Evolutionary conservation across 2,888 invertebrate genomes (phyloP), one percentile per base, ranked within the genome.

Genomic region (Agonopterix subpropinquella): DNA sequence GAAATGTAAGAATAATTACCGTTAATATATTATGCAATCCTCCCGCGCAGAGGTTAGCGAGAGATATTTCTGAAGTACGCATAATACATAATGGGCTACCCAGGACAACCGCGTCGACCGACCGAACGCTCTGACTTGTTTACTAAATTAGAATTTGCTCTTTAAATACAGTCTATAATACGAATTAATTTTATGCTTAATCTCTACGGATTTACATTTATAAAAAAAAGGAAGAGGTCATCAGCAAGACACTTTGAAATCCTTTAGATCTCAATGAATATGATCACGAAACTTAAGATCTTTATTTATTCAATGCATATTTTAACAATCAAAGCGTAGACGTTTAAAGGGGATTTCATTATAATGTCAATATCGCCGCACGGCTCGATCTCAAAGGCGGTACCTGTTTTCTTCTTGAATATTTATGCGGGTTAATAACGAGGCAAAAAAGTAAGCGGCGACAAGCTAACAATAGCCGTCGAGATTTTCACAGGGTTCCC

Each of bases 1-100:
- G 56, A 74, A 74, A 75, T 73, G 73, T 70, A 73, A 69, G 73
- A 81, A 78, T 81, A 82, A 82, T 82, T 78, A 77, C 73, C 57
- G 71, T 73, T 77, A 70, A 83, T 84, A 77, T 70, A 82, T 81
- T 79, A 81, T 80, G 77, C 78, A 77, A 70, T 74, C 75, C 73
- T 65, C 69, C 63, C 67, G 55, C 60, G 53, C 64, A 62, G 64
- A 42, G 42, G 42, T 70, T 67, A 64, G 59, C 58, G 64, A 60
- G 62, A 60, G 64, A 67, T 73, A 69, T 70, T 77, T 69, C 71
- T 68, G 67, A 77, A 76, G 73, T 70, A 70, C 65, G 64, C 65
- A 65, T 69, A 72, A 68, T 71, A 69, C 62, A 61, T 64, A 58
- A 64, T 61, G 61, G 46, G 48, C 47, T 57, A 50, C 44, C 50